phyloP scores from a whole-genome alignment of 2,113 vertebrate genomes.

The Abramis brama region DNA sequence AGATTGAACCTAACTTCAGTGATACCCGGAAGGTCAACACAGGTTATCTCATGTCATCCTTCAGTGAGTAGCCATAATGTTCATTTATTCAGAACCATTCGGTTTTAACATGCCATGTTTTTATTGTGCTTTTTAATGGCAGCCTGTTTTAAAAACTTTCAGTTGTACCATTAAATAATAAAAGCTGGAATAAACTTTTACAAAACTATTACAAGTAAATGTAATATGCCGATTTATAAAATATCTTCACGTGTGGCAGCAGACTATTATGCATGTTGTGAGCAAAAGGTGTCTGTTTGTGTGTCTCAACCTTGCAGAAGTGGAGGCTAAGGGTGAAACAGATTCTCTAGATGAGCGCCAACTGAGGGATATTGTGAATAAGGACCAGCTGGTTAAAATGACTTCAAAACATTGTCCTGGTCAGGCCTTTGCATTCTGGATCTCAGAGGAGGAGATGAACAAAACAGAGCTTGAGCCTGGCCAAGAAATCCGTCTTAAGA shows the following conservation, averaged over 20 bases:
- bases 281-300: constrained; percentile 3
- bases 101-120: background rate
- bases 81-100: background rate
- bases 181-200: background rate
- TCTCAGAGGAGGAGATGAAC: constrained; percentile 80
- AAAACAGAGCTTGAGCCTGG: constrained; percentile 80
- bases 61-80: constrained; percentile 79
- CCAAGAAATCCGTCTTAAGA: constrained; percentile 82
- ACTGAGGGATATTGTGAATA: constrained; percentile 75
- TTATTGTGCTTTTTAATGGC: background rate
- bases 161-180: background rate
- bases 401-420: constrained; percentile 72
- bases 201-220: background rate
- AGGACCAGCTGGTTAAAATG: constrained; percentile 76
- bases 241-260: background rate
- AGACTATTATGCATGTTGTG: background rate
- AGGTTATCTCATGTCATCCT: constrained; percentile 87
- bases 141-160: background rate
- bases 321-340: constrained; percentile 80
- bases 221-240: background rate
- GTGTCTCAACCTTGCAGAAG: constrained; percentile 69
- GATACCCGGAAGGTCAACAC: constrained; percentile 86
- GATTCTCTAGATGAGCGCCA: constrained; percentile 76
- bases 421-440: constrained; percentile 83
- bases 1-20: constrained; percentile 87